Conservation (phyloP, 2,888 invertebrate genomes). For the Erebia ligea region DNA sequence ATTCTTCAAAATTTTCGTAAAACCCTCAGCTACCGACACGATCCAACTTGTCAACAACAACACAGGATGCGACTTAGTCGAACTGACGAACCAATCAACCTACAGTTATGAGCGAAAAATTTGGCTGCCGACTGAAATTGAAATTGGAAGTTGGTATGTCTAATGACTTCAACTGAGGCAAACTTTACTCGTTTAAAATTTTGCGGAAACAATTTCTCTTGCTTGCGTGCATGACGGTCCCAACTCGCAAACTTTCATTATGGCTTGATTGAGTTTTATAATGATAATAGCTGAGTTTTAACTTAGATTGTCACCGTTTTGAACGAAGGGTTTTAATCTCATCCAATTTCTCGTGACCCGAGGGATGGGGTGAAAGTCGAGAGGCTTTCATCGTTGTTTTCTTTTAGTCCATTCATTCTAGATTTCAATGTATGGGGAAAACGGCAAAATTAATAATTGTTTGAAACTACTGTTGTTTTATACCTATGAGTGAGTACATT, state of each 20-base stretch:
- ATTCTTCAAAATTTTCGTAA: no score
- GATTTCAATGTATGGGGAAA: no score
- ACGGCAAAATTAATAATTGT: no score
- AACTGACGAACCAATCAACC: background rate
- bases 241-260: conserved; percentile 69
- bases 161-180: conserved; percentile 57
- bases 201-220: conserved; percentile 69
- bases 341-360: background rate
- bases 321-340: background rate
- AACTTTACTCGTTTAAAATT: conserved; percentile 79
- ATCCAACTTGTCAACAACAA: no score
- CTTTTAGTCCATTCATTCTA: no score
- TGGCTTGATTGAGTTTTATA: conserved; percentile 63
- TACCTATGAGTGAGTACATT: no score
- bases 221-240: conserved; percentile 69
- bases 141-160: conserved; percentile 2
- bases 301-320: conserved; percentile 19
- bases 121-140: background rate
- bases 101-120: background rate
- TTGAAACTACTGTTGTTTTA: no score
- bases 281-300: conserved; percentile 40
- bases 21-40: no score
- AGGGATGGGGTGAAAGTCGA: conserved; percentile 3
- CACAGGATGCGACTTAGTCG: background rate
- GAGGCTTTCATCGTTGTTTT: background rate